A percentile compares a stretch with the other conserved stretches of the same genome.
Evolutionary conservation across 2,888 invertebrate genomes (phyloP).

Genomic region (Galeopsomyia nigrocyanea): DNA sequence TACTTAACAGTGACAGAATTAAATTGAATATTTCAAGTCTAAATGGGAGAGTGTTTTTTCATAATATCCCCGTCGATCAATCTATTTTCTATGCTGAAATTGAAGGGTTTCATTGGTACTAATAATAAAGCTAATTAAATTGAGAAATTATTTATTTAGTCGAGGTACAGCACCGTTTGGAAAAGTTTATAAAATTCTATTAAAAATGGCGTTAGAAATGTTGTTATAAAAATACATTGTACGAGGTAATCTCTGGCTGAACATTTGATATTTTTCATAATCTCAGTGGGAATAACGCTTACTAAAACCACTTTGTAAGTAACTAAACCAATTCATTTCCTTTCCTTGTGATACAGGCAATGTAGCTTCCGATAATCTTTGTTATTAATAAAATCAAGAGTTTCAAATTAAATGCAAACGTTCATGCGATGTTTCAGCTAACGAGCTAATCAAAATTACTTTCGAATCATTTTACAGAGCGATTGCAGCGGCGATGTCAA

Average conservation of each 20-base stretch:
- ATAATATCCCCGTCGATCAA: no score
- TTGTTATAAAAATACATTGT: slow-evolving; percentile 1
- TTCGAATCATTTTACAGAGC: slow-evolving; percentile 62
- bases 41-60: no score
- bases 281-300: no score
- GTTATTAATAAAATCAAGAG: neutral
- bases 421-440: neutral
- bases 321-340: slow-evolving; percentile 26
- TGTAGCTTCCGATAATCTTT: slow-evolving; percentile 22
- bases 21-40: no score
- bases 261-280: no score
- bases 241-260: no score
- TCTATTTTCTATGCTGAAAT: no score
- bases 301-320: slow-evolving; percentile 1
- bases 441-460: slow-evolving; percentile 44
- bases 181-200: neutral
- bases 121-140: no score
- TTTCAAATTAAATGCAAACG: neutral
- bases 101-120: no score
- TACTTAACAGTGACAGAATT: no score
- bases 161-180: neutral
- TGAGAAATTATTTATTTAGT: neutral
- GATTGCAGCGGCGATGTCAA: slow-evolving; percentile 67
- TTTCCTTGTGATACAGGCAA: slow-evolving; percentile 11
- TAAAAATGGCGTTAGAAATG: neutral